Base-by-base conservation (phyloP, 2,113 vertebrate genomes). In the Bettongia penicillata region DNA sequence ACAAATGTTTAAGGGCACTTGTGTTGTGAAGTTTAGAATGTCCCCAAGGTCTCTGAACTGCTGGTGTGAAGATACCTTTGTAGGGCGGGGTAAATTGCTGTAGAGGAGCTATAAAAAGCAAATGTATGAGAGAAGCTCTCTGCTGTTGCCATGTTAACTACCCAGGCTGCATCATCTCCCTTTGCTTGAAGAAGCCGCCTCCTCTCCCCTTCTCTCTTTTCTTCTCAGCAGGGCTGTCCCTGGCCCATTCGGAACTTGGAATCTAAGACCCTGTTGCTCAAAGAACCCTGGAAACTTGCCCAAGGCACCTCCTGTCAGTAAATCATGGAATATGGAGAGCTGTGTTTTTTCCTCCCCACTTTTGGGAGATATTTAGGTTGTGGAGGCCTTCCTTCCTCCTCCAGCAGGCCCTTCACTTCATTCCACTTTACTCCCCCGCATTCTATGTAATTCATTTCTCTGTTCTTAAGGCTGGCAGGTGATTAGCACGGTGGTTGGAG, bases 101-200 rank as follows among this genome's bases (percentile, higher is more conserved):
- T 51, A 31, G 51, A 26, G 8, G 2, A 51, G 68, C 61, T 47
- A 37, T 52, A 77, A 90, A 77, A 96, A 89, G 51, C 19, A 12
- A 37, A 49, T 49, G 16, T 47, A 5, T 10, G 31, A 14, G 10
- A 84, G 68, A 43, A 0, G 4, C 49, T 37, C 37, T 94, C 28
- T n/a, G 49, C 6, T 37, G n/a, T 55, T 12, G 0, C 89, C 43
- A 51, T 0, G 2, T 2, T 28, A 51, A 26, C 43, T n/a, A 5
- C 92, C 0, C 43, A 22, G 9, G n/a, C 47, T 9, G 43, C 0
- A 6, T 52, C 22, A 3, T 8, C 50, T 89, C 61, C 50, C 68
- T 51, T n/a, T 24, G 24, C 8, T 7, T 52, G 50, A 51, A 52
- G 11, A n/a, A 26, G 14, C 92, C 3, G 50, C 12, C 24, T 52